A percentile compares a stretch with the other conserved stretches of the same genome.
These are phyloP conservation scores for Axis porcinus DNA, from an alignment of 2,113 vertebrate genomes.

Conservation along the genomic window DNA sequence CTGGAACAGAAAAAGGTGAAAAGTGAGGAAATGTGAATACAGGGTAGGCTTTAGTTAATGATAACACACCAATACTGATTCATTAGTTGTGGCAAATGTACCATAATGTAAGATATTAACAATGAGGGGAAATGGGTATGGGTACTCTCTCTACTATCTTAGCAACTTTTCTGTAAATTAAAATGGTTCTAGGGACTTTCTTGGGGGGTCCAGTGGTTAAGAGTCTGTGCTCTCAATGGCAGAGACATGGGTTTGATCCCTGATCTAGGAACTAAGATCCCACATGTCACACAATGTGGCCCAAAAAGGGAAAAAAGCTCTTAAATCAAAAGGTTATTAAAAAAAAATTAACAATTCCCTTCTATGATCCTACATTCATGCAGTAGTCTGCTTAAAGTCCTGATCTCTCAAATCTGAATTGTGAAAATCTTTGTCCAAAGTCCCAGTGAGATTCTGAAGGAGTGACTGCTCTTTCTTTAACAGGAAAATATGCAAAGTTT, in stretches of 20 bases:
- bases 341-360: background rate
- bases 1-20: background rate
- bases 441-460: conserved; percentile 6
- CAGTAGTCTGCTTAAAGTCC: background rate
- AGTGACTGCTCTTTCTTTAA: background rate
- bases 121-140: background rate
- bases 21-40: background rate
- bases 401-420: background rate
- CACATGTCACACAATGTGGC: background rate
- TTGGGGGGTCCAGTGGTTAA: background rate
- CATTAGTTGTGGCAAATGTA: background rate
- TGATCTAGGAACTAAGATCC: background rate
- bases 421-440: background rate
- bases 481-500: background rate
- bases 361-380: background rate
- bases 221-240: background rate
- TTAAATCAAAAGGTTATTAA: background rate
- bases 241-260: background rate
- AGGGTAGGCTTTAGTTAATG: background rate
- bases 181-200: background rate
- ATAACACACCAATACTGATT: background rate
- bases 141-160: background rate
- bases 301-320: background rate
- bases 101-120: background rate
- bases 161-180: background rate